Base-by-base conservation (phyloP, 2,113 vertebrate species). In the Oncorhynchus masou region DNA sequence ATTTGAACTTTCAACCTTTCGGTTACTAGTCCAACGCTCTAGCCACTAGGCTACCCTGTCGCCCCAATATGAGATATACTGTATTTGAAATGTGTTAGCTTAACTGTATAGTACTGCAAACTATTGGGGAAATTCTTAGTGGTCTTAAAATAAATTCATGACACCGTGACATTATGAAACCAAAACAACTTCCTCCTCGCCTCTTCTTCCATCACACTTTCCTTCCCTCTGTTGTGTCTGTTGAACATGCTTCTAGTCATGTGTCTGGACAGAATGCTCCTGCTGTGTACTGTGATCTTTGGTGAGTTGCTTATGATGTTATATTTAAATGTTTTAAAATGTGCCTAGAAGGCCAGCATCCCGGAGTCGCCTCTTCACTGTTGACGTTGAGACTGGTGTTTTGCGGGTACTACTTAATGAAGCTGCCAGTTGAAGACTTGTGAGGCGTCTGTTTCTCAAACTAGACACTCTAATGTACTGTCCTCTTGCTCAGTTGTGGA, bases 211-310 rank as follows among this genome's bases (percentile, higher is more conserved):
- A 20, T 31, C 16, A 74, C 54, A 3, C 59, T n/a, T 57, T 79
- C 73, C 77, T 74, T 71, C 72, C 70, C 60, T 73, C 64, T 78
- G 80, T 81, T 85, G 70, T 49, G 51, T 45, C 19, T 74, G 24
- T 65, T 80, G 81, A 83, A 84, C 75, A 54, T 68, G 39, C 78
- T 24, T 78, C 78, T 84, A 84, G 81, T 77, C 87, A 90, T 92
- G 87, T 82, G 77, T 84, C 85, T 75, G 76, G 75, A 74, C 73
- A 68, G 77, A 11, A 71, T 80, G 3, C 16, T 81, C 60, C 57
- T 82, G 4, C 5, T 84, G 48, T 83, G 67, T 73, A 31, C 73
- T 49, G 72, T 89, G 31, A 45, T 90, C 5, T 83, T 87, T 74
- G 90, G 91, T 92, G 59, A 90, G 90, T 88, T 59, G n/a, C 27